Base-by-base conservation (phyloP, 2,797 vertebrate genomes). In the Arrhamphus sclerolepis region DNA sequence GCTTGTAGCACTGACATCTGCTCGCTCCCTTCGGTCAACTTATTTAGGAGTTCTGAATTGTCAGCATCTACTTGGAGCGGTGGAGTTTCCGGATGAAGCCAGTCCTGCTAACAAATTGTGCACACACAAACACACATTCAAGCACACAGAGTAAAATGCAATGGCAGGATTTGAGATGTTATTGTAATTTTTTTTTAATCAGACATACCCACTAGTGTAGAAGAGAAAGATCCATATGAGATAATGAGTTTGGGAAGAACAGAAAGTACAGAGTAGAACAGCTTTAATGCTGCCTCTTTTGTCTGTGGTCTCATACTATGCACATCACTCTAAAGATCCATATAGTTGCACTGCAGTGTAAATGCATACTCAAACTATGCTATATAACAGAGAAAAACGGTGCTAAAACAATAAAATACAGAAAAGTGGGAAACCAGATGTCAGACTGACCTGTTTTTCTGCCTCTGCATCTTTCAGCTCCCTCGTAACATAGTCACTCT, bases 1-100 rank as follows among this genome's bases (percentile, higher is more conserved):
- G 93, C 93, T 77, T 96, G 93, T 62, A 96, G 86, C n/a, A 89
- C 78, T 61, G 91, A 85, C 64, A 96, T 94, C 43, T 95, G 94
- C 75, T 94, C 85, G 70, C 89, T 94, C 79, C 93, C 95, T 74
- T 92, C 90, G 55, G 89, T 90, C 52, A 96, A 80, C 62, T 90
- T 94, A 82, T 94, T 93, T 49, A 96, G 80, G 42, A 94, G 87
- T 4, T 93, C 82, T 48, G 85, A 89, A 79, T 28, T 62, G 39
- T 83, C 82, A 46, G 63, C 68, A 21, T 78, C 89, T 67, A 49
- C 73, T 34, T 55, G 60, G 1, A 68, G 31, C 0, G 76, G 80
- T 66, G 62, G 73, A 55, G 61, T 67, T 5, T 87, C 88, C 38
- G 82, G 66, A 67, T 81, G 80, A 47, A 88, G 56, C 91, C 89